Base-by-base conservation (phyloP, 2,888 invertebrate genomes). In the Dasysyrphus albostriatus region DNA sequence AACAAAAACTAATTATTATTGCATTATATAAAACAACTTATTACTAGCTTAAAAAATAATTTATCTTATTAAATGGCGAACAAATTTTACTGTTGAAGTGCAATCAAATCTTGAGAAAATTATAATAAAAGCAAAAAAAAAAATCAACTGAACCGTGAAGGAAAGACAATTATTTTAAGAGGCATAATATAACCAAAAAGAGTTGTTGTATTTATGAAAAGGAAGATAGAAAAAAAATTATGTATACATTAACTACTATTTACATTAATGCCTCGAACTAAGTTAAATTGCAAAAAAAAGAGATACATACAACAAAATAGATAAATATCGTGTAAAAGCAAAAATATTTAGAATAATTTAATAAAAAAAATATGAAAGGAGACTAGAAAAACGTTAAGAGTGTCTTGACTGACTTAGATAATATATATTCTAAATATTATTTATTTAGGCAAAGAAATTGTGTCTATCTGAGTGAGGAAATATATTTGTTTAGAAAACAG, bases 221-320 rank as follows among this genome's bases (percentile, higher is more conserved):
- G 42, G 56, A 69, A 75, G 1, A 39, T 24, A 75, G 69, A 82
- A 54, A 78, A 59, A 72, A 58, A 78, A 77, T 24, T 54, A 73
- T 56, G 42, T 54, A 74, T 78, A 74, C 42, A 75, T 76, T 78
- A 65, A 82, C 77, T 78, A 83, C 78, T 78, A 87, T 83, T 83
- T 87, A 87, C 87, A 44, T 61, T 65, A 74, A 75, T 49, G 87
- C 87, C 83, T 83, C 83, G 44, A 79, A 76, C 39, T 87, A 83
- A 75, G 75, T 87, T 83, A 74, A 73, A 72, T 47, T 58, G 74
- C 58, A 69, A 76, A 58, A 54, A 61, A 63, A 29, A 69, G 65
- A n/a, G 67, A 61, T 61, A 77, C 39, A 73, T 56, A 61, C 24
- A 24, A 61, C 14, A 37, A 73, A 67, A 81, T 59, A 74, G 44